phyloP scores from a whole-genome alignment of 2,888 invertebrate genomes.

The Meganola albula region DNA sequence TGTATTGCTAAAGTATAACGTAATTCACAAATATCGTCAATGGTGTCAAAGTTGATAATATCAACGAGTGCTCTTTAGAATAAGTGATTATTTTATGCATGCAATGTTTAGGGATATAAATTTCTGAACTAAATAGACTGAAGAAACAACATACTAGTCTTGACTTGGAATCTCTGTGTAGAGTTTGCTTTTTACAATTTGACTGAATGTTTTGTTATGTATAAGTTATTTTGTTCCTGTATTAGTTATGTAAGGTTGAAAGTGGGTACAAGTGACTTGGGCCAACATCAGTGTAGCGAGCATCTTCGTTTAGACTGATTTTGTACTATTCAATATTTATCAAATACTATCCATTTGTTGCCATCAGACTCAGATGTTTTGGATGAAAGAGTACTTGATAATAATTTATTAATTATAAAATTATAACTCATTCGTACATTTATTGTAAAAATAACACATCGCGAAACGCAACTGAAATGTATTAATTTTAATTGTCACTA shows the following conservation, averaged over 20 bases:
- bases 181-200: slow-evolving; percentile 30
- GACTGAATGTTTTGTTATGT: slow-evolving; percentile 39
- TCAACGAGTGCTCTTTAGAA: slow-evolving; percentile 8
- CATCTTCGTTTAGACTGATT: slow-evolving; percentile 65
- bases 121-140: slow-evolving; percentile 29
- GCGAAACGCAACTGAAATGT: slow-evolving; percentile 48
- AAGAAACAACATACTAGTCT: slow-evolving; percentile 26
- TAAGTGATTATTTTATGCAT: slow-evolving; percentile 21
- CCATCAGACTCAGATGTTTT: slow-evolving; percentile 15
- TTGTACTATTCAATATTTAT: slow-evolving; percentile 40
- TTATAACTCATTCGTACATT: slow-evolving; percentile 47
- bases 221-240: slow-evolving; percentile 44
- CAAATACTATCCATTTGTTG: slow-evolving; percentile 29
- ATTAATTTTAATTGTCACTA: slow-evolving; percentile 66
- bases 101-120: no score
- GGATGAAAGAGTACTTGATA: slow-evolving; percentile 21
- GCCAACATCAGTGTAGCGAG: slow-evolving; percentile 48
- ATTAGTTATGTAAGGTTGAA: slow-evolving; percentile 48
- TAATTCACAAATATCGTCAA: no score
- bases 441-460: slow-evolving; percentile 47
- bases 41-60: no score
- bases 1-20: no score
- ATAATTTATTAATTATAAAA: slow-evolving; percentile 32
- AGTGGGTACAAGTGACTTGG: slow-evolving; percentile 32
- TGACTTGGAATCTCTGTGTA: slow-evolving; percentile 28